phyloP scores from a whole-genome alignment of 2,888 invertebrate species.

The Hanleya hanleyi region DNA sequence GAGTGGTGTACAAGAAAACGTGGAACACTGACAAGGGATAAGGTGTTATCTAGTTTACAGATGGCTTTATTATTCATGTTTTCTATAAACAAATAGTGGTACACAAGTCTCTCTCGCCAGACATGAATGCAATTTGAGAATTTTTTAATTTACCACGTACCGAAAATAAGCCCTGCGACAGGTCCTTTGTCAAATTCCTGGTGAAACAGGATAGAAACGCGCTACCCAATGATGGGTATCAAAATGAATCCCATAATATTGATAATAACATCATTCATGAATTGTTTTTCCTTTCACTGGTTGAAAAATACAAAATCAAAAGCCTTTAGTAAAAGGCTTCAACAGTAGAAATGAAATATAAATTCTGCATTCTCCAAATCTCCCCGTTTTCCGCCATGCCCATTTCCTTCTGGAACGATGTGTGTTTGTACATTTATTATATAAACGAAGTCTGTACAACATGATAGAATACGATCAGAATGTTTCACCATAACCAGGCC shows the following conservation, averaged over 20 bases:
- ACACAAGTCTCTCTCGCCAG: neutral
- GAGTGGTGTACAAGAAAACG: no score
- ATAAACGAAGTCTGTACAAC: neutral
- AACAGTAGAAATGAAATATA: neutral
- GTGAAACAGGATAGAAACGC: neutral
- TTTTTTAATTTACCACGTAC: conserved; percentile 3
- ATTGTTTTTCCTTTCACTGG: neutral
- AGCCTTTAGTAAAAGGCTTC: neutral
- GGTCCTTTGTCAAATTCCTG: neutral
- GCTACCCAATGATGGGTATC: neutral
- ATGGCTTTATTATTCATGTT: conserved; percentile 8
- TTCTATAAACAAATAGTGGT: conserved; percentile 10
- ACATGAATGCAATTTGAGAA: conserved; percentile 5
- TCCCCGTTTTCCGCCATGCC: no score
- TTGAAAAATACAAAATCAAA: neutral
- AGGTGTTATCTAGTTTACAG: conserved; percentile 8
- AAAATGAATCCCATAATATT: neutral
- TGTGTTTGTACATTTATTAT: neutral
- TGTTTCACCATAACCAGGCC: neutral
- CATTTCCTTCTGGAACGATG: no score
- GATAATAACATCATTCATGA: neutral
- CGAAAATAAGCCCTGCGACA: neutral
- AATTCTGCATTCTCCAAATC: no score
- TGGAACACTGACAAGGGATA: neutral
- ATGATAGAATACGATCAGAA: neutral